Base-by-base conservation (phyloP, 2,888 invertebrate genomes). In the Limenitis camilla region DNA sequence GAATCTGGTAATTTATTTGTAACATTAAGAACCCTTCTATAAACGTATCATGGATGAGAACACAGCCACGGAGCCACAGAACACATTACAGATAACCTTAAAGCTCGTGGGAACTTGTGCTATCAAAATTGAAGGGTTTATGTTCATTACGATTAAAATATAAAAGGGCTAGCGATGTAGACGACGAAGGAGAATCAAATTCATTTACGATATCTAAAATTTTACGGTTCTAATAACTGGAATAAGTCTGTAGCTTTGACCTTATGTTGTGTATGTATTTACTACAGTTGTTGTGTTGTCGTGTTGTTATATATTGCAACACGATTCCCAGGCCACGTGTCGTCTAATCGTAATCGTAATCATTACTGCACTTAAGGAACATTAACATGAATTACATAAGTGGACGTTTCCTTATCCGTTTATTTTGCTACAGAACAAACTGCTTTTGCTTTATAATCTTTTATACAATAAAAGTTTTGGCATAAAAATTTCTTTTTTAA, bases 21-120 rank as follows among this genome's bases (percentile, higher is more conserved):
- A 6, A 50, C 43, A 50, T 50, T 44, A 50, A 50, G 44, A 31
- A 44, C 50, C 50, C 50, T 50, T 44, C 38, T 10, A 29, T 19
- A 32, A 43, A 29, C 44, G 50, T 39, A 39, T 39, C 31, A 29
- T 29, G 19, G 19, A 19, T 32, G 19, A 42, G 31, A 11, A n/a
- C n/a, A n/a, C n/a, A 10, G 11, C 32, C 9, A 11, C 19, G 19
- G 32, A 5, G 29, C 29, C 45, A 4, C 38, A 31, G 32, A 39
- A 38, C 44, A n/a, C 50, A 19, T 40, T 33, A 11, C 40, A 40
- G 50, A 50, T 50, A 50, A 50, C 42, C 39, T 10, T 29, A 11
- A 33, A 39, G 9, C 35, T 38, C 50, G 50, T 44, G 39, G 33
- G 50, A 50, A 44, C 39, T 10, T 7, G 7, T 10, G 29, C 42